Conservation (phyloP, 2,797 vertebrate species). For the Thamnophis elegans region DNA sequence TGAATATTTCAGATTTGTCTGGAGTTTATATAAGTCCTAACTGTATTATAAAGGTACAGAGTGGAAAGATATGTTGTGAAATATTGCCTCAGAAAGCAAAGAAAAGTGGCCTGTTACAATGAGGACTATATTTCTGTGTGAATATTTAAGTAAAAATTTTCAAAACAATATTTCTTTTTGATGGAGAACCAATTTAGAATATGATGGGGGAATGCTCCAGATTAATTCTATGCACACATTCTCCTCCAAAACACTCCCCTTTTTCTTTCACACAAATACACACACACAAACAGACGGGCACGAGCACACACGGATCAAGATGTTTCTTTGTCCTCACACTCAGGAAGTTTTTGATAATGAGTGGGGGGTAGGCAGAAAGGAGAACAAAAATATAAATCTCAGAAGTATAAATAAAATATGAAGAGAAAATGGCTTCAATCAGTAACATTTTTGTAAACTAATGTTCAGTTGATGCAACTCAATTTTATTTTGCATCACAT, state of each 20-base stretch:
- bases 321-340: constrained; percentile 35
- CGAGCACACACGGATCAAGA: constrained; percentile 36
- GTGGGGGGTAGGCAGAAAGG: background rate
- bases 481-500: constrained; percentile 76
- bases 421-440: constrained; percentile 69
- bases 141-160: constrained; percentile 68
- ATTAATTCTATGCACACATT: constrained; percentile 31
- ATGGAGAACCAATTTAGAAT: constrained; percentile 42
- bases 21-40: constrained; percentile 42
- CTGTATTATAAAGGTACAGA: constrained; percentile 46
- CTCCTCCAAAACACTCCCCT: background rate
- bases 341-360: constrained; percentile 51
- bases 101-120: constrained; percentile 55
- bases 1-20: constrained; percentile 13
- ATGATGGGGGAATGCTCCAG: constrained; percentile 51
- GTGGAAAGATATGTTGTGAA: constrained; percentile 60
- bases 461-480: constrained; percentile 74
- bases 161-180: constrained; percentile 60
- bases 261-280: background rate
- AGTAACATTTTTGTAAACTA: constrained; percentile 76
- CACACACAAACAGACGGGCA: background rate
- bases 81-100: constrained; percentile 44
- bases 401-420: constrained; percentile 74
- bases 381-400: constrained; percentile 60
- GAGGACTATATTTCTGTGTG: constrained; percentile 63